phyloP scores from a whole-genome alignment of 2,888 invertebrate species.

The Acronicta aceris region DNA sequence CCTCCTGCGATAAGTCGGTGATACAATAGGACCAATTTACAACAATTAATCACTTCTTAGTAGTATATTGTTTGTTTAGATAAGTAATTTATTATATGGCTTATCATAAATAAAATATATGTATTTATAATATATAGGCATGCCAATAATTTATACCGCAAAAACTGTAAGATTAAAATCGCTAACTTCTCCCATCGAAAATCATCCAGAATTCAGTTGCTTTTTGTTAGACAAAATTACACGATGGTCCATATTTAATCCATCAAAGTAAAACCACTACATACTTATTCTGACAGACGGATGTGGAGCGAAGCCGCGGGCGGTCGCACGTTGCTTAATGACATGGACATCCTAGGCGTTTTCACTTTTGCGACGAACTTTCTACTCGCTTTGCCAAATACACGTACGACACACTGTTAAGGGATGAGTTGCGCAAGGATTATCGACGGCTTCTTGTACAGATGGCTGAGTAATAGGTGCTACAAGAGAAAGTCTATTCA shows the following conservation, averaged over 20 bases:
- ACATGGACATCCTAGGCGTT: conserved; percentile 54
- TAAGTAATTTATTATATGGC: no score
- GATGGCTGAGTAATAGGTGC: conserved; percentile 33
- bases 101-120: no score
- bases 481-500: conserved; percentile 51
- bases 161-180: no score
- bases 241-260: conserved; percentile 34
- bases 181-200: no score
- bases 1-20: no score
- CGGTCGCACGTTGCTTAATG: conserved; percentile 44
- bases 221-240: conserved; percentile 34
- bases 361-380: conserved; percentile 68
- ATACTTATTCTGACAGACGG: conserved; percentile 40
- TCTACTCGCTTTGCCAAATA: conserved; percentile 74
- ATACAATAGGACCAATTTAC: no score
- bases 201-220: conserved; percentile 15
- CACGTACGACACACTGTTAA: conserved; percentile 58
- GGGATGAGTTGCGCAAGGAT: conserved; percentile 66
- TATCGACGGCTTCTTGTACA: conserved; percentile 45
- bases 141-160: no score
- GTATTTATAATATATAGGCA: no score
- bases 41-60: no score
- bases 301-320: conserved; percentile 55
- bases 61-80: no score
- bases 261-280: conserved; percentile 36